A percentile compares a stretch with the other conserved stretches of the same genome.
Evolutionary conservation across 2,113 vertebrate species (phyloP).

Genomic region (Tragelaphus buxtoni): DNA sequence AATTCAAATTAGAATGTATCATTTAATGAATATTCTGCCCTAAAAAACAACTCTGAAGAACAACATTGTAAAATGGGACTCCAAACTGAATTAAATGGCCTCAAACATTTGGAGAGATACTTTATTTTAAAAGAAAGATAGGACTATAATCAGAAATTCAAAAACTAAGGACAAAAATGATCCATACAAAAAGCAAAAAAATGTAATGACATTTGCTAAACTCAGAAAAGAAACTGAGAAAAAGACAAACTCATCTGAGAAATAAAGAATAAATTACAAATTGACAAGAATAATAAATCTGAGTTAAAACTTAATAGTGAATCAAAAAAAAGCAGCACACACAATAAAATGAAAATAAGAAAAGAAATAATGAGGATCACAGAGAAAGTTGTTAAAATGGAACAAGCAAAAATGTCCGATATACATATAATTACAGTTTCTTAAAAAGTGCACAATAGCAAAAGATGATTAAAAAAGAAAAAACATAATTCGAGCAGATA

Average conservation of each 20-base stretch:
- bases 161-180: neutral
- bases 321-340: neutral
- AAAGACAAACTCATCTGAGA: neutral
- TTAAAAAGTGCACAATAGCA: neutral
- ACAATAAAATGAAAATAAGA: neutral
- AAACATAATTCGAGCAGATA: neutral
- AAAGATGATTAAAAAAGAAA: neutral
- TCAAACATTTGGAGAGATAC: neutral
- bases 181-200: neutral
- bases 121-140: neutral
- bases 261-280: neutral
- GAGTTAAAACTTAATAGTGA: neutral
- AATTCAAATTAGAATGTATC: neutral
- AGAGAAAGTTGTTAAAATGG: neutral
- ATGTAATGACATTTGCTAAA: neutral
- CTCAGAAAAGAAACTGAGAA: neutral
- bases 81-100: neutral
- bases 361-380: neutral
- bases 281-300: neutral
- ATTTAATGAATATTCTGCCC: neutral
- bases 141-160: neutral
- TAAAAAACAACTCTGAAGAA: neutral
- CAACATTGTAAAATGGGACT: neutral
- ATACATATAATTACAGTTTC: neutral
- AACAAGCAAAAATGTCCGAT: neutral